phyloP scores from a whole-genome alignment of 2,113 vertebrate species.

The Cettia cetti region DNA sequence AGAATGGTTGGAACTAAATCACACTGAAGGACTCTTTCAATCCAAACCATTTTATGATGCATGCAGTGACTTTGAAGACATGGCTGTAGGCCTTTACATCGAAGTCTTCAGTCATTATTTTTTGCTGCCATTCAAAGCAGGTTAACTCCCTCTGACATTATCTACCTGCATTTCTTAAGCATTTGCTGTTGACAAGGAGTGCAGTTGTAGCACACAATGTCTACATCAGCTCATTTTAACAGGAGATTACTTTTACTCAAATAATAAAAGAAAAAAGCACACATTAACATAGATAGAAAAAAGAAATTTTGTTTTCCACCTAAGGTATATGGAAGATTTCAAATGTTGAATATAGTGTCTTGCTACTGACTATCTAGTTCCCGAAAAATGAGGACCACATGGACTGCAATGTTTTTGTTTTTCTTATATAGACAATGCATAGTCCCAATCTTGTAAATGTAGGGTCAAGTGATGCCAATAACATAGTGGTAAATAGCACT shows the following conservation, averaged over 20 bases:
- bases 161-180: background rate
- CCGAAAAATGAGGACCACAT: background rate
- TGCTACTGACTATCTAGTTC: background rate
- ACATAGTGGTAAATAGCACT: background rate
- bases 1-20: background rate
- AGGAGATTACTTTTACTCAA: background rate
- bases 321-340: background rate
- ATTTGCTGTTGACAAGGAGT: background rate
- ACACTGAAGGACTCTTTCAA: rapidly evolving
- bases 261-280: background rate
- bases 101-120: background rate
- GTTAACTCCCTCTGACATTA: background rate
- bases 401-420: rapidly evolving
- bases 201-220: background rate
- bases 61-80: background rate
- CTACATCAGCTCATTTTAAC: background rate
- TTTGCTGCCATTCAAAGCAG: background rate
- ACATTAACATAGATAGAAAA: background rate
- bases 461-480: background rate
- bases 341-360: background rate
- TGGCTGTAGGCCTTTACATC: background rate
- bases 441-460: background rate
- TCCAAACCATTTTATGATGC: background rate
- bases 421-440: background rate
- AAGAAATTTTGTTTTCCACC: background rate